Evolutionary conservation across 2,888 invertebrate genomes (phyloP), one percentile per base, ranked within the genome.

Genomic region (Leptogaster cylindrica): DNA sequence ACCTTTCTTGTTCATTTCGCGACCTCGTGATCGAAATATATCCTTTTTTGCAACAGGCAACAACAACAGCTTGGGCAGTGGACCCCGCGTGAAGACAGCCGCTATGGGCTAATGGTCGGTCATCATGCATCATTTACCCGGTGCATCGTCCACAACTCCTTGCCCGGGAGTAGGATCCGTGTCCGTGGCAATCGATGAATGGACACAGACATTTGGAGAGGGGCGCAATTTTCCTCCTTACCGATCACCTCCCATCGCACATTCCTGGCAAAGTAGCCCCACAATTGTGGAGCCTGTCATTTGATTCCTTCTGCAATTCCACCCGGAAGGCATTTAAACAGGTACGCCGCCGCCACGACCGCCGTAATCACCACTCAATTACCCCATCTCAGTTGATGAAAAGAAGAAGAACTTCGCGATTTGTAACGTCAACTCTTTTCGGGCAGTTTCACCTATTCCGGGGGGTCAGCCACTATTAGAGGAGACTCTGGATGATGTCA

Each of bases 91-190:
- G 51, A 28, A 25, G 27, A 27, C 52, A 39, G 41, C 12, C 50
- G 28, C 20, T n/a, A 41, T 52, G 27, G 65, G 16, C 8, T 68
- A 68, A 68, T 66, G 68, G 68, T 28, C 48, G 68, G 61, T 68
- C 68, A 68, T 68, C 68, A 68, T 68, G 68, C 68, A 68, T 68
- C 68, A 66, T 68, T 68, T 66, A 65, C n/a, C 58, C 27, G 65
- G 16, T 61, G 61, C 61, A 61, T 16, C 61, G 61, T 33, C 2
- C n/a, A 18, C n/a, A 18, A 23, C 10, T n/a, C 23, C 25, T 2
- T 23, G n/a, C 10, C n/a, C 31, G 8, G 18, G 27, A 52, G 10
- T 52, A 52, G 16, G 27, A 52, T 52, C 7, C 31, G 18, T 27
- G 33, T 16, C 27, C 52, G 10, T 16, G n/a, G 28, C 12, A 27